Conservation (phyloP, 2,797 vertebrate genomes). For the Thalassophryne amazonica region DNA sequence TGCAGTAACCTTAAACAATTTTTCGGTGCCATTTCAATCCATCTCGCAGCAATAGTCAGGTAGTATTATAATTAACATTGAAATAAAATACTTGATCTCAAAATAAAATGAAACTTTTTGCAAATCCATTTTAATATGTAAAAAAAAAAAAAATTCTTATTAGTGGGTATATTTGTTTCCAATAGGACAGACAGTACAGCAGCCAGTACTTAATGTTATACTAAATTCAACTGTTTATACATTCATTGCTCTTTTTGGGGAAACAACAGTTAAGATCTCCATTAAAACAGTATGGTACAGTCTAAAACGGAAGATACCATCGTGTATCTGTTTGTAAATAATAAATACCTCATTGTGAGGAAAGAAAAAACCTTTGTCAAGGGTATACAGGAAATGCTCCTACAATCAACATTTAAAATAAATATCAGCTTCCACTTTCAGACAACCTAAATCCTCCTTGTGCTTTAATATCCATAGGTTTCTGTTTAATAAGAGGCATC, state of each 20-base stretch:
- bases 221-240: constrained; percentile 46
- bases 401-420: constrained; percentile 59
- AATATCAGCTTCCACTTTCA: constrained; percentile 55
- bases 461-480: constrained; percentile 31
- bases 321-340: constrained; percentile 63
- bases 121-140: too few species aligned
- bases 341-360: constrained; percentile 83
- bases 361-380: constrained; percentile 74
- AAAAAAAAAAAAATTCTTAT: constrained; percentile 39
- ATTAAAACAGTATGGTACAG: constrained; percentile 26
- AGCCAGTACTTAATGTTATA: constrained; percentile 16
- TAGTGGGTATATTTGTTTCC: constrained; percentile 22
- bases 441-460: constrained; percentile 37
- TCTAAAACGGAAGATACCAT: constrained; percentile 54
- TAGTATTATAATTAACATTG: too few species aligned
- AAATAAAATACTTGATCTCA: too few species aligned
- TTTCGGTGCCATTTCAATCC: too few species aligned
- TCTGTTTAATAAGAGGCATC: constrained; percentile 49
- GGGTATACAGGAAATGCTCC: constrained; percentile 65
- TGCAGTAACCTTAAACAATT: too few species aligned
- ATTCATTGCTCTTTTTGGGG: constrained; percentile 64
- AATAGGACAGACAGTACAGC: constrained; percentile 15
- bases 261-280: constrained; percentile 28
- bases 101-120: too few species aligned
- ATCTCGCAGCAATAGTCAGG: too few species aligned